phyloP scores from a whole-genome alignment of 2,797 vertebrate species.

The Petrocephalus schoutedeni region DNA sequence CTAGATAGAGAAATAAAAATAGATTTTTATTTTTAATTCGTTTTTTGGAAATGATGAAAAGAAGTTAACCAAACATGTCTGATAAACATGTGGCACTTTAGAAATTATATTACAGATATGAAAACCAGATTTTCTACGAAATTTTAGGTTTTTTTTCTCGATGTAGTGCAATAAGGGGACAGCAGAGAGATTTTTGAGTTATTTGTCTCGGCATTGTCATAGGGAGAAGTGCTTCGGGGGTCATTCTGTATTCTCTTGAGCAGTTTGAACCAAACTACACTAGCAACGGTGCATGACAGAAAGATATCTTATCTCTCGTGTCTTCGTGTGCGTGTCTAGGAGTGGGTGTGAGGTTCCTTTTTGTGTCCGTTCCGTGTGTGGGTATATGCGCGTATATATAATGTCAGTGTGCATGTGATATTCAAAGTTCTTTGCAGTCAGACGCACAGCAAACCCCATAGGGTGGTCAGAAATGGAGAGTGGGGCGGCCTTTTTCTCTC shows the following conservation, averaged over 20 bases:
- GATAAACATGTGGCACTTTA: constrained; percentile 43
- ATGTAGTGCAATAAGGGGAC: constrained; percentile 34
- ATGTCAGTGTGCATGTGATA: not conserved
- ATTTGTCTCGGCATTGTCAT: not conserved
- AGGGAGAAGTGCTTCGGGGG: not conserved
- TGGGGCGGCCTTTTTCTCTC: not conserved
- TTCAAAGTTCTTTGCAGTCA: not conserved
- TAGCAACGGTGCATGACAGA: constrained; percentile 17
- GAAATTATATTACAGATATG: constrained; percentile 15
- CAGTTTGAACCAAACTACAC: constrained; percentile 5
- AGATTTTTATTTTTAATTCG: not conserved
- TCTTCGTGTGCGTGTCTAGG: not conserved
- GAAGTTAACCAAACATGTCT: constrained; percentile 19
- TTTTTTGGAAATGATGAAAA: not conserved
- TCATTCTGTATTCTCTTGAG: not conserved
- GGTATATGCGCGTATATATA: not conserved
- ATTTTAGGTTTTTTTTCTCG: constrained; percentile 21
- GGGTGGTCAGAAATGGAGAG: not conserved
- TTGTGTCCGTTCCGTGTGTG: constrained; percentile 6
- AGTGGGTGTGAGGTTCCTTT: not conserved
- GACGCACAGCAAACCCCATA: not conserved
- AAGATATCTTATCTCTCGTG: not conserved
- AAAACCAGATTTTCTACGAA: constrained; percentile 23
- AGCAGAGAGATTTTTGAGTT: not conserved
- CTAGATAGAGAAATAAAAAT: too few species aligned